Conservation (phyloP, 1,140 invertebrate species). For the Prorops nasuta region DNA sequence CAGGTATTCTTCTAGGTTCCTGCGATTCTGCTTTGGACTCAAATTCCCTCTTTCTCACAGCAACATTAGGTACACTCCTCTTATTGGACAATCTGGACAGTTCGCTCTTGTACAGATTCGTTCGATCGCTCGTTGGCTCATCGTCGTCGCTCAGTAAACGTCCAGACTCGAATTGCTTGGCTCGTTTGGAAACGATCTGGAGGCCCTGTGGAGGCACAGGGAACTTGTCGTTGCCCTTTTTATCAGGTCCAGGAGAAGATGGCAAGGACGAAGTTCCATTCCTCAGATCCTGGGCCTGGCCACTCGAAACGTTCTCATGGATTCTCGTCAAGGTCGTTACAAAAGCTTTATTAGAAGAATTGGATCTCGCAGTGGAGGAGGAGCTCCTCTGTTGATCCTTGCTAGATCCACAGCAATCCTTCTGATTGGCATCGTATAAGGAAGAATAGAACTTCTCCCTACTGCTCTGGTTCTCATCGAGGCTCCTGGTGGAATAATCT, state of each 20-base stretch:
- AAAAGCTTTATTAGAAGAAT: slow-evolving; percentile 59
- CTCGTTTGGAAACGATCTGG: slow-evolving; percentile 69
- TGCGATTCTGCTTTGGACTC: slow-evolving; percentile 60
- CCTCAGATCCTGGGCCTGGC: slow-evolving; percentile 29
- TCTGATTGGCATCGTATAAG: slow-evolving; percentile 26
- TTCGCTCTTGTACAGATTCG: slow-evolving; percentile 71
- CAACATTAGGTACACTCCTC: slow-evolving; percentile 71
- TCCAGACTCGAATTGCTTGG: slow-evolving; percentile 70
- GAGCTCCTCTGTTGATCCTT: slow-evolving; percentile 4
- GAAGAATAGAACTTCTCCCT: slow-evolving; percentile 31
- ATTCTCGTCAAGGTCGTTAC: slow-evolving; percentile 62
- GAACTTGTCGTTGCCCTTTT: slow-evolving; percentile 53
- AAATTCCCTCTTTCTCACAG: slow-evolving; percentile 71
- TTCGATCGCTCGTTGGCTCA: slow-evolving; percentile 61
- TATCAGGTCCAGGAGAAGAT: slow-evolving; percentile 45
- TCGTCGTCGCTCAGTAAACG: slow-evolving; percentile 58
- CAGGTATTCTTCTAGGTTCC: slow-evolving; percentile 33
- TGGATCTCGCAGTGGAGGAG: slow-evolving; percentile 31
- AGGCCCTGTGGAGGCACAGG: slow-evolving; percentile 57
- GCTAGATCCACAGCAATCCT: slow-evolving; percentile 20
- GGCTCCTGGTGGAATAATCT: slow-evolving; percentile 12
- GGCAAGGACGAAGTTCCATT: slow-evolving; percentile 47
- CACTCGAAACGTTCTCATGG: slow-evolving; percentile 29
- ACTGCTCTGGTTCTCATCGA: slow-evolving; percentile 8
- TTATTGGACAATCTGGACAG: slow-evolving; percentile 69